These are phyloP conservation scores for Dreissena polymorpha DNA, from an alignment of 1,140 invertebrate genomes.

Conservation along the genomic window DNA sequence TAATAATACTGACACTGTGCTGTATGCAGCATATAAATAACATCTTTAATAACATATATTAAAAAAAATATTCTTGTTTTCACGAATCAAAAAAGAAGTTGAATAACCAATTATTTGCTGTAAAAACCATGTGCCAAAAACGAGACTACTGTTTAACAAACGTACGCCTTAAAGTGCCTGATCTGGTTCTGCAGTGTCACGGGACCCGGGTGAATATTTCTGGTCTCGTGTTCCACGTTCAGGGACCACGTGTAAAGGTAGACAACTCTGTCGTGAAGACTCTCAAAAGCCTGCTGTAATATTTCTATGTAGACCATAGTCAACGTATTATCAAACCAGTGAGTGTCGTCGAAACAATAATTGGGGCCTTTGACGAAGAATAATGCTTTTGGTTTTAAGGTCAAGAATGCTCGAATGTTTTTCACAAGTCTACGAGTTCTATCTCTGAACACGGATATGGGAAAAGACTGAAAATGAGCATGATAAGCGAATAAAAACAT, in stretches of 20 bases:
- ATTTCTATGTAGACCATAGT: slow-evolving; percentile 14
- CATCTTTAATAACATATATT: no score
- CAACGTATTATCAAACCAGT: slow-evolving; percentile 40
- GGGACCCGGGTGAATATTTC: slow-evolving; percentile 4
- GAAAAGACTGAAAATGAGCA: slow-evolving; percentile 30
- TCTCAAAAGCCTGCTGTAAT: slow-evolving; percentile 12
- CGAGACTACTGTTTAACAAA: slow-evolving; percentile 14
- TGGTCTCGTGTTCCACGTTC: slow-evolving; percentile 21
- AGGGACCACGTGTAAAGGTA: slow-evolving; percentile 31
- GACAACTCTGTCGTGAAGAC: slow-evolving; percentile 16
- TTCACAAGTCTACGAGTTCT: not conserved
- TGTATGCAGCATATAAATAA: no score
- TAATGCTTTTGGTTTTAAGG: slow-evolving; percentile 6
- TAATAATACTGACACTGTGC: no score
- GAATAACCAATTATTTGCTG: no score
- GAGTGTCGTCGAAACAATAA: slow-evolving; percentile 16
- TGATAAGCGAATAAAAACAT: slow-evolving; percentile 15
- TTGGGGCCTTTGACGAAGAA: slow-evolving; percentile 35
- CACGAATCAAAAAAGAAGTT: no score
- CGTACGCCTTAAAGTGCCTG: slow-evolving; percentile 25
- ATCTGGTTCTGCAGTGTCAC: slow-evolving; percentile 22
- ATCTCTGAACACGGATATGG: not conserved
- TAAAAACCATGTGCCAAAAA: no score
- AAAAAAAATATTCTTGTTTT: no score
- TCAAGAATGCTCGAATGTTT: not conserved